Percentiles rank a stretch among this genome's conserved stretches.
Evolutionary conservation across 2,888 invertebrate genomes (phyloP).

Genomic region (Eupithecia dodoneata): DNA sequence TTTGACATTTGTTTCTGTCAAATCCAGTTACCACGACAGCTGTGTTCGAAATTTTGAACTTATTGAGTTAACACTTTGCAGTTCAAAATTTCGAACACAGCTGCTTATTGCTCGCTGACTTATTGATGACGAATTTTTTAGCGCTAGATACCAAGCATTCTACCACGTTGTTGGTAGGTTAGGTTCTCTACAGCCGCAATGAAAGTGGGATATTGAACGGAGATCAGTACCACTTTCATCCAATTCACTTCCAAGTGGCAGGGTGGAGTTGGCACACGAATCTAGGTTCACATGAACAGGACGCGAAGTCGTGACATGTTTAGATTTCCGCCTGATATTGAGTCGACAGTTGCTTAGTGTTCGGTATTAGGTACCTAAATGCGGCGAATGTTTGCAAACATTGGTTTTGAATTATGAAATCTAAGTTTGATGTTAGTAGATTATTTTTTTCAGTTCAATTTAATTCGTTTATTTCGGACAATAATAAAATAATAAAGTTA

Average conservation of each 20-base stretch:
- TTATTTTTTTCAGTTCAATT: too few species aligned
- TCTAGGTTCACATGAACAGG: constrained; percentile 47
- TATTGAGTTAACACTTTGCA: too few species aligned
- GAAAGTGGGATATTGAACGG: constrained; percentile 28
- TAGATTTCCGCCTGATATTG: constrained; percentile 57
- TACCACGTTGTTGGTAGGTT: background rate
- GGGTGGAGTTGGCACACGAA: constrained; percentile 41
- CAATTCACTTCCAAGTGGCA: constrained; percentile 37
- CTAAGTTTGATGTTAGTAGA: background rate
- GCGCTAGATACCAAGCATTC: background rate
- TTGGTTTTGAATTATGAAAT: constrained; percentile 4
- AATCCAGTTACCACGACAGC: background rate
- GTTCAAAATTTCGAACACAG: too few species aligned
- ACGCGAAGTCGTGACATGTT: constrained; percentile 59
- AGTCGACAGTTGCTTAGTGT: constrained; percentile 40
- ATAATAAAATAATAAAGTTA: too few species aligned
- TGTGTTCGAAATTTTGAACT: background rate
- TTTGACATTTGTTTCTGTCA: background rate
- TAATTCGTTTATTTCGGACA: too few species aligned
- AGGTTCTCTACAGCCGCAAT: constrained; percentile 13
- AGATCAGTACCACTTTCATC: constrained; percentile 38
- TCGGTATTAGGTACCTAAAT: constrained; percentile 35
- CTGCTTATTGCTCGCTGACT: background rate
- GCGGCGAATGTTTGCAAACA: constrained; percentile 25
- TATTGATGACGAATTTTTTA: background rate